phyloP scores from a whole-genome alignment of 2,113 vertebrate species.

The Micronycteris hirsuta region DNA sequence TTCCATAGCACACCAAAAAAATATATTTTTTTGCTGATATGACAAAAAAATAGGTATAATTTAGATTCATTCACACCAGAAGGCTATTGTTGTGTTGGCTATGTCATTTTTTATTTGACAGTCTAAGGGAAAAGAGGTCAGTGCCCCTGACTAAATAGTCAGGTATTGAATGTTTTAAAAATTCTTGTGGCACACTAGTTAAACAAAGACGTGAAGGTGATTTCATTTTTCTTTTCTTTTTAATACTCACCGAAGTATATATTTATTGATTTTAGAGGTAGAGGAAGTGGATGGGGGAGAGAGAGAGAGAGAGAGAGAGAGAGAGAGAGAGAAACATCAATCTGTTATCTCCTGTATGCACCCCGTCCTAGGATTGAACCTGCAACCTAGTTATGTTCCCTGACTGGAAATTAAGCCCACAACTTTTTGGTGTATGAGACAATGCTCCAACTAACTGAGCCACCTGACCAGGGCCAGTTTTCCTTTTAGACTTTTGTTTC shows the following conservation, averaged over 20 bases:
- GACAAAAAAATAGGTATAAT: background rate
- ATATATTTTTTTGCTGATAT: background rate
- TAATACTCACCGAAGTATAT: too few relatives aligned
- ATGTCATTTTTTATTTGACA: background rate
- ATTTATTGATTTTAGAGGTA: too few relatives aligned
- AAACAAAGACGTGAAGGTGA: slow-evolving; percentile 46
- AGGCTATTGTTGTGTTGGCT: background rate
- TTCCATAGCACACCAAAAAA: background rate
- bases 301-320: too few relatives aligned
- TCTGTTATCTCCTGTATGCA: too few relatives aligned
- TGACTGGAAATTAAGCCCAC: too few relatives aligned
- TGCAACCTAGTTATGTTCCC: too few relatives aligned
- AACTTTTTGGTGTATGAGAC: too few relatives aligned
- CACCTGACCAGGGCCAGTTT: slow-evolving; percentile 57
- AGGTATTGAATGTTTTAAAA: background rate
- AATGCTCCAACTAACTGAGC: too few relatives aligned
- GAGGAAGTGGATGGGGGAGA: too few relatives aligned
- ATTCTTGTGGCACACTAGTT: background rate
- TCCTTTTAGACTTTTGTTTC: slow-evolving; percentile 80
- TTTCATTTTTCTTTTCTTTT: too few relatives aligned
- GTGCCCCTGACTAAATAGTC: background rate
- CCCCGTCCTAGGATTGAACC: too few relatives aligned
- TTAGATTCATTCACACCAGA: background rate
- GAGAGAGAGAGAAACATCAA: too few relatives aligned
- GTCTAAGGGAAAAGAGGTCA: background rate